phyloP scores from a whole-genome alignment of 2,113 vertebrate genomes.

The Oreochromis spilurus region DNA sequence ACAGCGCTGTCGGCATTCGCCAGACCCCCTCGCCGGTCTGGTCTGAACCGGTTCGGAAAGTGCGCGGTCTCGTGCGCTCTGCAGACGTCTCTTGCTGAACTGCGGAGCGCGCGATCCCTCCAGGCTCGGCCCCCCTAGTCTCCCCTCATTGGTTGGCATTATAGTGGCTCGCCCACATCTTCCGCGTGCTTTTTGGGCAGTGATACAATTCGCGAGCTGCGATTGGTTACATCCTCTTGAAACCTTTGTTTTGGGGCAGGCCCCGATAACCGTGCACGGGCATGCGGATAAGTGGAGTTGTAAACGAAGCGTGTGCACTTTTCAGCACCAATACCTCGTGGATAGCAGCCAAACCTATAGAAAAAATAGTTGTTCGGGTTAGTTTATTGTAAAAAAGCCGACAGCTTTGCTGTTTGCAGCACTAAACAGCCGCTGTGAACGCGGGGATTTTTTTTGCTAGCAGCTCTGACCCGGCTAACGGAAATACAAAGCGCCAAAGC shows the following conservation, averaged over 20 bases:
- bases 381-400: background rate
- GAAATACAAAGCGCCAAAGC: background rate
- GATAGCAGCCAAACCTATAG: conserved; percentile 59
- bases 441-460: conserved; percentile 13
- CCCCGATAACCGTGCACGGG: conserved; percentile 15
- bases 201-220: background rate
- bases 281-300: conserved; percentile 64
- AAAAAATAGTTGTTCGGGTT: background rate
- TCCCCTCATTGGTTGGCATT: conserved; percentile 37
- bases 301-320: conserved; percentile 72
- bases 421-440: background rate
- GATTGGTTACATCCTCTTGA: conserved; percentile 47
- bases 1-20: conserved; percentile 41
- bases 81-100: conserved; percentile 50
- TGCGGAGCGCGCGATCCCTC: conserved; percentile 30
- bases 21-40: conserved; percentile 66
- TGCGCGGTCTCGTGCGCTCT: conserved; percentile 60
- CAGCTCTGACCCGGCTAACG: background rate
- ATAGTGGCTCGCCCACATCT: background rate
- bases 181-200: conserved; percentile 18
- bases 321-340: conserved; percentile 72
- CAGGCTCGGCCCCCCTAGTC: background rate
- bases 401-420: conserved; percentile 19
- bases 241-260: conserved; percentile 57
- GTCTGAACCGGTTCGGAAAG: conserved; percentile 79